A percentile compares a stretch with the other conserved stretches of the same genome.
These are phyloP conservation scores for Acronicta aceris DNA, from an alignment of 2,888 invertebrate genomes.

Conservation along the genomic window DNA sequence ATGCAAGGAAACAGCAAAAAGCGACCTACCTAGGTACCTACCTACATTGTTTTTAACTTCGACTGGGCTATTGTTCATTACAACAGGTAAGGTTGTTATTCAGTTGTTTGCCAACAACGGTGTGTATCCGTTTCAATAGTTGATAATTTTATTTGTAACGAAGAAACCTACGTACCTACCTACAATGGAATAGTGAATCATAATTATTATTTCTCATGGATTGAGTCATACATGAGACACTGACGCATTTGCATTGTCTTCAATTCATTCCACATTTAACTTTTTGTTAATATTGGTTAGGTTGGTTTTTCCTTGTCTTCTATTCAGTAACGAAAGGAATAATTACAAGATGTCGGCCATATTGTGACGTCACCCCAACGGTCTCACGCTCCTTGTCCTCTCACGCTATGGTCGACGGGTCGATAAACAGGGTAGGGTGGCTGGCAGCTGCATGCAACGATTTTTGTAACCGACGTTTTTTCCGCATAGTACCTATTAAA, in stretches of 20 bases:
- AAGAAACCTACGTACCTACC: no score
- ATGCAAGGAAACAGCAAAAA: slow-evolving; percentile 4
- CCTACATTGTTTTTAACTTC: no score
- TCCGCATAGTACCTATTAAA: no score
- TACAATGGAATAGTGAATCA: slow-evolving; percentile 45
- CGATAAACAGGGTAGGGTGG: slow-evolving; percentile 35
- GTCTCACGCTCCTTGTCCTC: slow-evolving; percentile 40
- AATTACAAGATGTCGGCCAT: slow-evolving; percentile 47
- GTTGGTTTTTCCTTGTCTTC: slow-evolving; percentile 34
- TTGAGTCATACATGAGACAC: slow-evolving; percentile 37
- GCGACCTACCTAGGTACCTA: no score
- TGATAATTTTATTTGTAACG: no score
- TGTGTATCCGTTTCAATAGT: no score
- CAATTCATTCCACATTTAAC: slow-evolving; percentile 7
- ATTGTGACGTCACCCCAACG: slow-evolving; percentile 55
- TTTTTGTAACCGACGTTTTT: slow-evolving; percentile 49
- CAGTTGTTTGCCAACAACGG: no score
- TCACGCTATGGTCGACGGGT: slow-evolving; percentile 35
- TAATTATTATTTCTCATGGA: slow-evolving; percentile 25
- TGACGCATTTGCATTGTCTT: slow-evolving; percentile 19
- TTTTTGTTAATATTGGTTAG: fast-evolving
- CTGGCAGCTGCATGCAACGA: slow-evolving; percentile 59
- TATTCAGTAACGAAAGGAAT: slow-evolving; percentile 16
- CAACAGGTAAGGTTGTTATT: no score
- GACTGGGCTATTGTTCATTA: no score